Percentiles rank a stretch among this genome's conserved stretches.
Conservation (phyloP, 1,140 invertebrate genomes). For the Rhopalosiphum padi region DNA sequence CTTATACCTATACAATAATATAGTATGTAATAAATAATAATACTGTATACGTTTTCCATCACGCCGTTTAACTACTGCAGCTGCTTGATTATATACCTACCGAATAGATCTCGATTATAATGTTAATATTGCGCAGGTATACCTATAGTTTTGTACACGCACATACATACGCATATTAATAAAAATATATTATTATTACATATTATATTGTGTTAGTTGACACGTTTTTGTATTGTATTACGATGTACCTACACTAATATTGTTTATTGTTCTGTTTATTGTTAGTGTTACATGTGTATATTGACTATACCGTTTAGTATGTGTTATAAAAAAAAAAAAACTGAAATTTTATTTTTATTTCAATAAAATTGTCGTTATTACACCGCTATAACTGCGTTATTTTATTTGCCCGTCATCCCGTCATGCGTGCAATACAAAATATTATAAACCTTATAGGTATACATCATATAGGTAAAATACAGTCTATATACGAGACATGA, state of each 20-base stretch:
- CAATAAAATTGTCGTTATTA: constrained; percentile 17
- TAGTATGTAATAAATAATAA: background rate
- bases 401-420: background rate
- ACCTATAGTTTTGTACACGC: background rate
- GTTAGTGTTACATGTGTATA: constrained; percentile 10
- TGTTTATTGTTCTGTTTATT: constrained; percentile 17
- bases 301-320: background rate
- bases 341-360: constrained; percentile 15
- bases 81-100: background rate
- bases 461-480: too few species aligned
- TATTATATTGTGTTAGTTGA: background rate
- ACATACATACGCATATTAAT: background rate
- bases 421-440: background rate
- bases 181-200: background rate
- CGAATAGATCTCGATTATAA: constrained; percentile 15
- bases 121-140: background rate
- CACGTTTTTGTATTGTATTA: constrained; percentile 6
- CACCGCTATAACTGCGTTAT: background rate
- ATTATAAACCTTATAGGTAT: background rate
- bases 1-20: background rate
- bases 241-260: constrained; percentile 1
- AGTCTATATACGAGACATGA: background rate
- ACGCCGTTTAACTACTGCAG: background rate
- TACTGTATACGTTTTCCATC: background rate
- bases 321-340: constrained; percentile 4